Base-by-base conservation (phyloP, 2,113 vertebrate species). In the Scartelaos histophorus region DNA sequence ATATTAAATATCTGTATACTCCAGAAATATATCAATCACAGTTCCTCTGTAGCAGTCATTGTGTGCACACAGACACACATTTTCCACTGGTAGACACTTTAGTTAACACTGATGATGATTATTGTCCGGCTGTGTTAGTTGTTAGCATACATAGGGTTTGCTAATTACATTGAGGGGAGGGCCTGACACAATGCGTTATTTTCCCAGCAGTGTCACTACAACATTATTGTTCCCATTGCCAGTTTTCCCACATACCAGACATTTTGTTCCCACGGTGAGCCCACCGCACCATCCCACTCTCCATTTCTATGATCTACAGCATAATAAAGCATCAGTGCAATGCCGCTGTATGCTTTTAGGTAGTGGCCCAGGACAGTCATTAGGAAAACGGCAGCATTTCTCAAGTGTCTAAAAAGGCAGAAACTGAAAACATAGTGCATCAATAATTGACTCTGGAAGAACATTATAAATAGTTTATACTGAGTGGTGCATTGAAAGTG, bases 401-500 rank as follows among this genome's bases (percentile, higher is more conserved):
- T 86, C 74, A 87, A 78, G 80, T 82, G 76, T 62, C 76, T 68
- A 73, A 84, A 81, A 88, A 78, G 71, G 76, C 73, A 69, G 72
- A 78, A 82, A 87, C 67, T 85, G 87, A 82, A 90, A 91, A 89
- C 75, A 90, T 83, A 78, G 73, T 67, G 80, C 73, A 88, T 92
- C 73, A 88, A 91, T 91, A 79, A 90, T 92, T 89, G 84, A 92
- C 19, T 35, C 66, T 76, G 75, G 66, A 81, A 85, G 89, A 88
- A 84, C 79, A 89, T 86, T 80, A 90, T 92, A 83, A 92, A 91
- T 91, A 90, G 82, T 90, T 86, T 75, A 90, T 91, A 86, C 70
- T 78, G 82, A 82, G 79, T 78, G 77, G 73, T 81, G 77, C 77
- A 70, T 78, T 17, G 74, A 81, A 73, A 78, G 82, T 74, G 81